These are phyloP conservation scores for Argyrosomus japonicus DNA, from an alignment of 2,113 vertebrate species.

Conservation along the genomic window DNA sequence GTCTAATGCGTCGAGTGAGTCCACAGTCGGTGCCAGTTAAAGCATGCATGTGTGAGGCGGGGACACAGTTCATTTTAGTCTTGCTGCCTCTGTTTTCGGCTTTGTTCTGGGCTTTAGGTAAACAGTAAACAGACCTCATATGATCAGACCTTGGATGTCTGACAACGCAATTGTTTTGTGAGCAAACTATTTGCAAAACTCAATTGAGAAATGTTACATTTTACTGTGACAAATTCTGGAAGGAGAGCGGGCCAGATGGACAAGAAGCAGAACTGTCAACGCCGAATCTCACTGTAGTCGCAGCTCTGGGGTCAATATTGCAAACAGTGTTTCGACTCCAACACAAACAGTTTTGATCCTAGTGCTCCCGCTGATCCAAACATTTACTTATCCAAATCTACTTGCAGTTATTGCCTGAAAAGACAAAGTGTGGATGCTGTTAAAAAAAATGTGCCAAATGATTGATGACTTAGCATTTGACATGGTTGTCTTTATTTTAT, in stretches of 20 bases:
- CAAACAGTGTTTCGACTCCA: slow-evolving; percentile 67
- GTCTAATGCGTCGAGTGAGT: slow-evolving; percentile 50
- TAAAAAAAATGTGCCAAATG: slow-evolving; percentile 39
- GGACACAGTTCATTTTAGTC: slow-evolving; percentile 24
- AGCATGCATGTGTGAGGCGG: slow-evolving; percentile 48
- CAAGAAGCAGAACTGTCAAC: slow-evolving; percentile 28
- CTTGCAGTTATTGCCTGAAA: slow-evolving; percentile 56
- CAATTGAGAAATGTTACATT: slow-evolving; percentile 34
- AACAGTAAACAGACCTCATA: slow-evolving; percentile 42
- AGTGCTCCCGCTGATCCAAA: slow-evolving; percentile 63
- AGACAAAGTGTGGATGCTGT: slow-evolving; percentile 42
- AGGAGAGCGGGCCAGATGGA: slow-evolving; percentile 31
- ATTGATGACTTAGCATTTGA: slow-evolving; percentile 50
- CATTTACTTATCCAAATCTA: slow-evolving; percentile 73
- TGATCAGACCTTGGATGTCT: slow-evolving; percentile 31
- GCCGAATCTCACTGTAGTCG: slow-evolving; percentile 48
- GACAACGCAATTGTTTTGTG: slow-evolving; percentile 14
- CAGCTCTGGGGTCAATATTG: slow-evolving; percentile 69
- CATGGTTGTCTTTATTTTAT: slow-evolving; percentile 44
- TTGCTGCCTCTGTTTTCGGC: slow-evolving; percentile 38
- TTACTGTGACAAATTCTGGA: slow-evolving; percentile 32
- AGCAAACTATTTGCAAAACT: slow-evolving; percentile 45
- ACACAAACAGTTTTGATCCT: slow-evolving; percentile 74
- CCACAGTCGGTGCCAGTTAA: slow-evolving; percentile 53
- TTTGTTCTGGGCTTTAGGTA: slow-evolving; percentile 38